Conservation (phyloP, 2,888 invertebrate genomes). For the Amphiduros pacificus region DNA sequence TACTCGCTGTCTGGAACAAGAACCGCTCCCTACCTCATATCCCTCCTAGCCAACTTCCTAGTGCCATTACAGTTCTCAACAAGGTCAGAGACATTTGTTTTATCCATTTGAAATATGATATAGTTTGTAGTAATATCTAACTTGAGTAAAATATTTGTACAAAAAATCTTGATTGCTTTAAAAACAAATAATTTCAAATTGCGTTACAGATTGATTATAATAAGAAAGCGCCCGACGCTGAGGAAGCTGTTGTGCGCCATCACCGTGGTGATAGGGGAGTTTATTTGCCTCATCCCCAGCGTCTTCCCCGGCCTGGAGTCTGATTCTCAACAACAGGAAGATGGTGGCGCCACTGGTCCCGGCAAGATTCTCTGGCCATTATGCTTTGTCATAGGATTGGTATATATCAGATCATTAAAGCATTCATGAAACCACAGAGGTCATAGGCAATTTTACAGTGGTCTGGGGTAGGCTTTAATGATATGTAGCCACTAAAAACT, state of each 20-base stretch:
- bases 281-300: conserved; percentile 39
- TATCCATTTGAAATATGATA: no score
- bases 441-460: no score
- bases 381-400: conserved; percentile 20
- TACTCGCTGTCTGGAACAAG: conserved; percentile 40
- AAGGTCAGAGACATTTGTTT: no score
- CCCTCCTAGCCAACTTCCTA: conserved; percentile 37
- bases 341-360: conserved; percentile 38
- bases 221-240: conserved; percentile 35
- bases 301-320: conserved; percentile 38
- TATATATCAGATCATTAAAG: no score
- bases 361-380: conserved; percentile 40
- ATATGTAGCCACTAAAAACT: no score
- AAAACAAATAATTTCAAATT: no score
- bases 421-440: no score
- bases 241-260: conserved; percentile 35
- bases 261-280: conserved; percentile 37
- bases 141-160: background rate
- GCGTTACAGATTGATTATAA: conserved; percentile 35
- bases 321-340: conserved; percentile 20
- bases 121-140: background rate
- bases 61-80: conserved; percentile 39
- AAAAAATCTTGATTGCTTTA: background rate
- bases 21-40: conserved; percentile 43
- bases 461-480: no score